Evolutionary conservation across 1,140 invertebrate species (phyloP), one percentile per base, ranked within the genome.

Genomic region (Chelonus insularis): DNA sequence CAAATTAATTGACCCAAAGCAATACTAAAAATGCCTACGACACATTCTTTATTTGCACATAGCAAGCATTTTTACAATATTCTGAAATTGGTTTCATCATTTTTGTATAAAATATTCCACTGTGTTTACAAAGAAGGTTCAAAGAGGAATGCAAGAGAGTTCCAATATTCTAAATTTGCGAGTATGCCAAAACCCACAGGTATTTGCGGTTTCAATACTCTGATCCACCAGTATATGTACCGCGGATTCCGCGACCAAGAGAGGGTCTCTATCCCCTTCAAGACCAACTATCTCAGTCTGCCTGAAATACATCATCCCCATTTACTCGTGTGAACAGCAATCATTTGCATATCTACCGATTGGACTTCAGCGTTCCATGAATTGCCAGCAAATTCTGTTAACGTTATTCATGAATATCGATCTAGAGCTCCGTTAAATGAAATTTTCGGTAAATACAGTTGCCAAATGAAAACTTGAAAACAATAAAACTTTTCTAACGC

Each of bases 331-430:
- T 32, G 43, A 58, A 71, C 66, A 45, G 61, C 43, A 67, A 70
- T 72, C 66, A 72, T 74, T 74, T 72, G 72, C 72, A 74, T 74
- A 72, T 72, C 71, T 68, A 60, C 55, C 60, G 64, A 55, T 64
- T 67, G 59, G 62, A 56, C 64, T 34, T 51, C 60, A 52, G 60
- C 69, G 69, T 68, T 72, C 66, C 69, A 62, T 48, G 63, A 72
- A 73, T 64, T 71, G 64, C 66, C 60, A 50, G 60, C 65, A 72
- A 72, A 74, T 72, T 74, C 71, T 72, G 71, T 72, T 74, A 72
- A 64, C 63, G 66, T 43, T 66, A 60, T 59, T 59, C 57, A 66
- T 70, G 71, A 67, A 71, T 70, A 67, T 61, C 63, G 62, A 67
- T 68, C 61, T 12, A 9, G 11, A 18, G 6, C n/a, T n/a, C n/a